phyloP scores from a whole-genome alignment of 1,140 invertebrate species.

The Aphelinus atriplicis region DNA sequence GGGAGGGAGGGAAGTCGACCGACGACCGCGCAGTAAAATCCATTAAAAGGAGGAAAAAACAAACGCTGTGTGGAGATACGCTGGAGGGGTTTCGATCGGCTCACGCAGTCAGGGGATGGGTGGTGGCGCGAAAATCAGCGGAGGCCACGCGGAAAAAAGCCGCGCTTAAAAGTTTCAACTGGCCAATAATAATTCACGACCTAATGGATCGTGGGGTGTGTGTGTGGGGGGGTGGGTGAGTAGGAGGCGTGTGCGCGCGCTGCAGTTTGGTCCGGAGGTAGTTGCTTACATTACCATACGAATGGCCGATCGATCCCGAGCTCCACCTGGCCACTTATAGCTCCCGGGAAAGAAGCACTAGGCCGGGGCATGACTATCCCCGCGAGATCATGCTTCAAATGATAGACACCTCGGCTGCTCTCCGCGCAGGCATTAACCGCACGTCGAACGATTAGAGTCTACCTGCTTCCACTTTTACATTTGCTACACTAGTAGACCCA shows the following conservation, averaged over 20 bases:
- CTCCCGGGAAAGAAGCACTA: neutral
- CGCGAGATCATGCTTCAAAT: too few relatives aligned
- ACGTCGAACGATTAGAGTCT: too few relatives aligned
- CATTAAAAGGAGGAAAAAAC: constrained; percentile 25
- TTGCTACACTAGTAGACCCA: too few relatives aligned
- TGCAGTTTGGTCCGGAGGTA: constrained; percentile 55
- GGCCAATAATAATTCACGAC: constrained; percentile 36
- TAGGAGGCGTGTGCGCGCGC: neutral
- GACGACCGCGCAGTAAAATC: constrained; percentile 20
- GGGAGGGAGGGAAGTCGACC: too few relatives aligned
- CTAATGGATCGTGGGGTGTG: constrained; percentile 33
- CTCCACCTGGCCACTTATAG: constrained; percentile 20
- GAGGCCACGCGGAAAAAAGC: neutral
- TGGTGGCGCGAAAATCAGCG: neutral
- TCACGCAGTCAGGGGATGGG: neutral
- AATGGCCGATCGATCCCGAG: constrained; percentile 61
- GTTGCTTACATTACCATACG: constrained; percentile 64
- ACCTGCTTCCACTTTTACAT: too few relatives aligned
- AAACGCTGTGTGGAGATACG: neutral
- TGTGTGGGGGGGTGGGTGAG: neutral
- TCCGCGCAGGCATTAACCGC: too few relatives aligned
- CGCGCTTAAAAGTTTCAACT: constrained; percentile 2
- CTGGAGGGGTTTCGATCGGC: neutral
- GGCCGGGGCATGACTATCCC: too few relatives aligned
- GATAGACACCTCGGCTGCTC: too few relatives aligned